Conservation (phyloP, 2,797 vertebrate genomes). For the Xyrichtys novacula region DNA sequence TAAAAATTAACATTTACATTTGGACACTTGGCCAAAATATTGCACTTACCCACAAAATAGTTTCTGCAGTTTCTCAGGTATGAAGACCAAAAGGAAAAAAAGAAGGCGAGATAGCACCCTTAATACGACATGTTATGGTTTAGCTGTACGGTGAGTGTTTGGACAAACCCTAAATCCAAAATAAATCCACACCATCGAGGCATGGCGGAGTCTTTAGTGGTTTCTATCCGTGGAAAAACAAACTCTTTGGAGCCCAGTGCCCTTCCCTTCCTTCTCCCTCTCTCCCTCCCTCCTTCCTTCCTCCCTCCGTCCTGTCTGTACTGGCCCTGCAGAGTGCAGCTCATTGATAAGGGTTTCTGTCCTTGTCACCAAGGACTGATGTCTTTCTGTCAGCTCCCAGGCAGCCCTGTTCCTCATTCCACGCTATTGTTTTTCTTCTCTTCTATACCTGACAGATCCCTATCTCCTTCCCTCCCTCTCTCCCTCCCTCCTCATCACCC, state of each 20-base stretch:
- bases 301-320: conserved; percentile 15
- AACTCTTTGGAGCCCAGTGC: conserved; percentile 42
- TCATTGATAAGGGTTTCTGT: conserved; percentile 78
- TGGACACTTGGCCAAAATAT: neutral
- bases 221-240: conserved; percentile 63
- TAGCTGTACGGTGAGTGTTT: conserved; percentile 27
- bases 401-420: conserved; percentile 79
- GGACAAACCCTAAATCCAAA: conserved; percentile 51
- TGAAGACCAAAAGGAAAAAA: neutral
- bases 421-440: conserved; percentile 59
- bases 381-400: conserved; percentile 75
- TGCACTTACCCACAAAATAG: neutral
- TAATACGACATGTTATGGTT: conserved; percentile 21
- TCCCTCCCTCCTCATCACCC: conserved; percentile 4
- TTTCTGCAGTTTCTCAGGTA: conserved; percentile 8
- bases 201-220: conserved; percentile 48
- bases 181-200: conserved; percentile 46
- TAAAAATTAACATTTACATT: no score
- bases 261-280: neutral
- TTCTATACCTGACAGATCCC: conserved; percentile 67
- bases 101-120: neutral
- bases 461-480: conserved; percentile 24
- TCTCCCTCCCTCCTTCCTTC: neutral
- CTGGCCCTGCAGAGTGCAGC: conserved; percentile 62
- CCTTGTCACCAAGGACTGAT: conserved; percentile 82